These are phyloP conservation scores for Oenanthe oenanthe DNA, from an alignment of 2,113 vertebrate species.

Conservation along the genomic window DNA sequence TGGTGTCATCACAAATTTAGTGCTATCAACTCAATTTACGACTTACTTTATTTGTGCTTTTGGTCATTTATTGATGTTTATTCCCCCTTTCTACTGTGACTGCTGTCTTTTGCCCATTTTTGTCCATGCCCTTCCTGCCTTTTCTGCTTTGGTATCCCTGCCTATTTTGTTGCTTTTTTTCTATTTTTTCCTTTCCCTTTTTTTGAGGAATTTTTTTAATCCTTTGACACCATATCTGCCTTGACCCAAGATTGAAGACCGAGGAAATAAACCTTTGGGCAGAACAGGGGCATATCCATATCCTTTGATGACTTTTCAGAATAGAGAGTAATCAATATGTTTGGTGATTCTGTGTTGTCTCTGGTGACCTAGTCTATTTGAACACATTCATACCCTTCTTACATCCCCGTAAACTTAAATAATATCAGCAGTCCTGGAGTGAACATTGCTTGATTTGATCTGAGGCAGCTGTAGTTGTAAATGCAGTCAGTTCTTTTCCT, in stretches of 20 bases:
- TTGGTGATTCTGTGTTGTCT: not conserved
- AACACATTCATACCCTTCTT: not conserved
- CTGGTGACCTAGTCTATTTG: not conserved
- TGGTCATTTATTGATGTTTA: not conserved
- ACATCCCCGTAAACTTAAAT: not conserved
- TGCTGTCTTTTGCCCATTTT: not conserved
- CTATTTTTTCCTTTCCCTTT: not conserved
- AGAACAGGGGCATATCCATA: not conserved
- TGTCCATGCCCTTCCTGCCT: not conserved
- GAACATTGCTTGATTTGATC: not conserved
- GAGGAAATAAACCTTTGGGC: not conserved
- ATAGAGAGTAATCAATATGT: not conserved
- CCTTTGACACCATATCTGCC: not conserved
- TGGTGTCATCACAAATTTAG: too few species aligned
- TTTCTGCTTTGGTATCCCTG: not conserved
- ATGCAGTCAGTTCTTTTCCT: not conserved
- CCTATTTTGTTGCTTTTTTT: not conserved
- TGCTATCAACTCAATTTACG: not conserved
- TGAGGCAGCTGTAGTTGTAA: not conserved
- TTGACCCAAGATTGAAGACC: not conserved
- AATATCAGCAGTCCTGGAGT: not conserved
- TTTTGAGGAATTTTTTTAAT: not conserved
- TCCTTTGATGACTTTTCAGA: not conserved
- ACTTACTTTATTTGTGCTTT: not conserved
- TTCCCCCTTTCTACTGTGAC: not conserved